phyloP scores from a whole-genome alignment of 2,888 invertebrate genomes.

The Thalpophila matura region DNA sequence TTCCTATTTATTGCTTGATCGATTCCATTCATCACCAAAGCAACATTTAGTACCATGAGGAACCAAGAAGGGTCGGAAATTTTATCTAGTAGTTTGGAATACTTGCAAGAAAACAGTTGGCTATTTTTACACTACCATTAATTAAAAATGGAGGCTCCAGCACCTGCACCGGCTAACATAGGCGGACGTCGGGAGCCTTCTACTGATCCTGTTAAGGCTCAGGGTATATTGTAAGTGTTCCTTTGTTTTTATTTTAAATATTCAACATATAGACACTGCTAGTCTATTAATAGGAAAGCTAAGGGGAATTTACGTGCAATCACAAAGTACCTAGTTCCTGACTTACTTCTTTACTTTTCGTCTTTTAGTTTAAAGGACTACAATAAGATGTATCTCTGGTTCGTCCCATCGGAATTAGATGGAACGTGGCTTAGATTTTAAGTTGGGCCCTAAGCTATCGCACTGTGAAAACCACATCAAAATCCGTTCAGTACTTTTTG shows the following conservation, averaged over 20 bases:
- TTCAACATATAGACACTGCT: too few species aligned
- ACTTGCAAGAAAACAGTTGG: conserved; percentile 31
- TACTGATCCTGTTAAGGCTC: conserved; percentile 85
- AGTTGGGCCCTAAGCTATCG: too few species aligned
- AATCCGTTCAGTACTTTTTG: too few species aligned
- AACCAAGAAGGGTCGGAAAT: conserved; percentile 38
- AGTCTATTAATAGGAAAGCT: too few species aligned
- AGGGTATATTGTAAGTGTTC: conserved; percentile 83
- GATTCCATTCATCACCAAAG: conserved; percentile 60
- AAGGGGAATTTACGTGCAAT: too few species aligned
- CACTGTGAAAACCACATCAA: too few species aligned
- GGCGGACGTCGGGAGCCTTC: conserved; percentile 80
- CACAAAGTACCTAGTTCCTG: too few species aligned
- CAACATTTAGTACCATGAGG: conserved; percentile 59
- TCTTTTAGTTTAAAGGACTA: too few species aligned
- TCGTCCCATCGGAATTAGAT: too few species aligned
- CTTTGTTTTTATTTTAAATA: conserved; percentile 6
- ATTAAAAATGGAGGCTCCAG: conserved; percentile 77
- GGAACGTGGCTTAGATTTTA: too few species aligned
- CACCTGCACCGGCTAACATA: conserved; percentile 70
- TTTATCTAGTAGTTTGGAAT: conserved; percentile 45
- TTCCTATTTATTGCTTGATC: conserved; percentile 64
- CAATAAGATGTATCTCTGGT: too few species aligned
- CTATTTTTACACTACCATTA: neutral
- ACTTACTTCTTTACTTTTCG: too few species aligned